Percentiles rank a stretch among this genome's conserved stretches.
Evolutionary conservation across 2,888 invertebrate species (phyloP).

Genomic region (Portevinia maculata): DNA sequence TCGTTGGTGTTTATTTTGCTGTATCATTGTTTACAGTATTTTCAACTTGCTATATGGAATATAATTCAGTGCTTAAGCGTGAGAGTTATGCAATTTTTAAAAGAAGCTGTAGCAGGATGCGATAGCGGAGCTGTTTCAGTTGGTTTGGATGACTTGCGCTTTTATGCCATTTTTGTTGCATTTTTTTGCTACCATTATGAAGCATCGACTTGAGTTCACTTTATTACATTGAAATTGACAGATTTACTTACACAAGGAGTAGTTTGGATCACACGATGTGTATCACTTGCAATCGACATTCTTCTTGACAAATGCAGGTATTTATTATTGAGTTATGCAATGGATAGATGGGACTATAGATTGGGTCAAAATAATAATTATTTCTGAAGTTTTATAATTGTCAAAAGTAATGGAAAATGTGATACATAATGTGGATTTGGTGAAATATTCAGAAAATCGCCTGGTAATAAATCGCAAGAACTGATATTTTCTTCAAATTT

Average conservation of each 20-base stretch:
- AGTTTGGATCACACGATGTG: background rate
- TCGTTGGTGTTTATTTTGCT: conserved; percentile 37
- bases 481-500: too few species aligned
- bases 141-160: conserved; percentile 48
- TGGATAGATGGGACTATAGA: too few species aligned
- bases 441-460: too few species aligned
- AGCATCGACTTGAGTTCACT: conserved; percentile 12
- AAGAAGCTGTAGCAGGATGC: conserved; percentile 9
- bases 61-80: background rate
- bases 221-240: conserved; percentile 51
- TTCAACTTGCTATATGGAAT: background rate
- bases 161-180: conserved; percentile 15
- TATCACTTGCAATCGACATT: too few species aligned
- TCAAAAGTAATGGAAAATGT: too few species aligned
- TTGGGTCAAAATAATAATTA: too few species aligned
- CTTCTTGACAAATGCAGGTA: too few species aligned
- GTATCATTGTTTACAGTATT: background rate
- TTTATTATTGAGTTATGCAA: too few species aligned
- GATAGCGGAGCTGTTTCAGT: conserved; percentile 5
- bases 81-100: conserved; percentile 26
- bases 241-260: too few species aligned
- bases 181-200: conserved; percentile 8
- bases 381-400: too few species aligned
- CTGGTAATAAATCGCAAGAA: too few species aligned
- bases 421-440: too few species aligned